A percentile compares a stretch with the other conserved stretches of the same genome.
phyloP scores from a whole-genome alignment of 2,797 vertebrate species.

The Sphenodon punctatus region DNA sequence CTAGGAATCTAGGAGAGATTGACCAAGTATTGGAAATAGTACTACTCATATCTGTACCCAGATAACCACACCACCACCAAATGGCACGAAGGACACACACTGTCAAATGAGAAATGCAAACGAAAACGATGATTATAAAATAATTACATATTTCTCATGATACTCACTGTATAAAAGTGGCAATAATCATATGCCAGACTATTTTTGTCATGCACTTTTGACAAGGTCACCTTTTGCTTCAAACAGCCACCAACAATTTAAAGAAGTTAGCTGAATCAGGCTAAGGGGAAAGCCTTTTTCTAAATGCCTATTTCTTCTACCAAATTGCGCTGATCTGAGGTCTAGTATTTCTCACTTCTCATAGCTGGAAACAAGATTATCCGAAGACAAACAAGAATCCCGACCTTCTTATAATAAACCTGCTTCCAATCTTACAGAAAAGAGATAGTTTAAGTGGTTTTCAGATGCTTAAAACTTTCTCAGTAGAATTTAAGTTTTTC shows the following conservation, averaged over 20 bases:
- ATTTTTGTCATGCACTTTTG: neutral
- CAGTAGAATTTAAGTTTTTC: neutral
- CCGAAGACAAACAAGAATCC: neutral
- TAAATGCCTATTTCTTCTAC: neutral
- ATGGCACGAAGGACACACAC: neutral
- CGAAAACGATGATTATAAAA: neutral
- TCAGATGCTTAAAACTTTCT: too few relatives aligned
- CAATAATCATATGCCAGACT: neutral
- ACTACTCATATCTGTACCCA: neutral
- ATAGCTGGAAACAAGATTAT: neutral
- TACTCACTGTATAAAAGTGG: neutral
- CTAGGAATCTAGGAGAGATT: conserved; percentile 83
- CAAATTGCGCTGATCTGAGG: neutral
- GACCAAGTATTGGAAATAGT: neutral
- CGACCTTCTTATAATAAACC: neutral
- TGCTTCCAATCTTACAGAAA: neutral
- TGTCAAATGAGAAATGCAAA: neutral
- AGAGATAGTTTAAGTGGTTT: neutral
- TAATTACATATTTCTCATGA: neutral
- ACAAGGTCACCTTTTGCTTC: neutral
- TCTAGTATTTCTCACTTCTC: neutral
- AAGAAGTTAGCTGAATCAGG: neutral
- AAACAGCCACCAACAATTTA: too few relatives aligned
- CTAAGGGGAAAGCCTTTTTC: neutral
- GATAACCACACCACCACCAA: neutral